Conservation (phyloP, 2,113 vertebrate species). For the Menura novaehollandiae region DNA sequence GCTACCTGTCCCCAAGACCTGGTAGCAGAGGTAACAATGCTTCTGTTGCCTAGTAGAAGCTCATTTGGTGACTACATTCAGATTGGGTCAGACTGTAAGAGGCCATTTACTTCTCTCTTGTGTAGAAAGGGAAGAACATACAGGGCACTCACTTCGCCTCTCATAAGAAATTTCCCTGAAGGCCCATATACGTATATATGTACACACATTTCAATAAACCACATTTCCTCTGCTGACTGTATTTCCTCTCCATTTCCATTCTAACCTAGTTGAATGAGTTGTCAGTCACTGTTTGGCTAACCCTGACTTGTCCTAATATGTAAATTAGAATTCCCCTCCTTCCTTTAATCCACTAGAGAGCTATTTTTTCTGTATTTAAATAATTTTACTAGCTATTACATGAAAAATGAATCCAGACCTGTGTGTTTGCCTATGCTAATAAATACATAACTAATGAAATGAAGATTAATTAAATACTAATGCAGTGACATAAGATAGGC, state of each 20-base stretch:
- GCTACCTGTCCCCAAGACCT: not conserved
- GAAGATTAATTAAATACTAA: slow-evolving; percentile 14
- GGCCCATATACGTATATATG: not conserved
- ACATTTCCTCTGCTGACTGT: not conserved
- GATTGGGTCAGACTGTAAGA: not conserved
- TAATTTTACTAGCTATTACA: not conserved
- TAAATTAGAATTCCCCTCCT: not conserved
- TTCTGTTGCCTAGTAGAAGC: not conserved
- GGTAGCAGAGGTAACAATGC: not conserved
- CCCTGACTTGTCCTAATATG: not conserved
- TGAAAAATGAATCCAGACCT: not conserved
- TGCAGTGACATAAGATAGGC: not conserved
- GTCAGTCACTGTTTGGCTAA: not conserved
- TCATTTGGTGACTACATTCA: not conserved
- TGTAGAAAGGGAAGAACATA: not conserved
- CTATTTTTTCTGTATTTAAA: not conserved
- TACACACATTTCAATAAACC: not conserved
- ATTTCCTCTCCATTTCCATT: not conserved
- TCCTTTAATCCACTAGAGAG: not conserved
- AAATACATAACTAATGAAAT: slow-evolving; percentile 20
- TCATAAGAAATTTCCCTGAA: not conserved
- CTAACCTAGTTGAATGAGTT: not conserved
- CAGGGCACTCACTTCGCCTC: not conserved
- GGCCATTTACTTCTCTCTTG: not conserved
- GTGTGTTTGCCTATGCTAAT: not conserved